These are phyloP conservation scores for Collichthys lucidus DNA, from an alignment of 2,113 vertebrate genomes.

Conservation along the genomic window DNA sequence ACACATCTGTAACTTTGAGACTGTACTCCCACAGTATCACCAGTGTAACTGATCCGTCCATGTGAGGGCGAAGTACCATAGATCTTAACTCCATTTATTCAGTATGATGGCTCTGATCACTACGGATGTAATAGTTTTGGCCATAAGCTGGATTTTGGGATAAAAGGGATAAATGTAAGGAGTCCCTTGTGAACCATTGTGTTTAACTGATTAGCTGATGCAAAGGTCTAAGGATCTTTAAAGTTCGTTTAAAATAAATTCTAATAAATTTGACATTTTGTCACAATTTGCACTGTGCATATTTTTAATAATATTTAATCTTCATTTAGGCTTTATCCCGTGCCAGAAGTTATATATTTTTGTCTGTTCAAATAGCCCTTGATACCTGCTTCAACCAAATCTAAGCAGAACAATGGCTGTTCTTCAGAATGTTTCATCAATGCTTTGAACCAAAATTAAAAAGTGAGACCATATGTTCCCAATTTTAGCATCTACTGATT, in stretches of 20 bases:
- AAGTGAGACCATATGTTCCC: constrained; percentile 1
- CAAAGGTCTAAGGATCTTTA: background rate
- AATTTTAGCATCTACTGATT: constrained; percentile 5
- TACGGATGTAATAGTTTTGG: no score
- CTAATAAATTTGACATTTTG: background rate
- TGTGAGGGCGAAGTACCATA: no score
- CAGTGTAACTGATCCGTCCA: no score
- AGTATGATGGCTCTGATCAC: no score
- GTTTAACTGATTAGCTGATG: background rate
- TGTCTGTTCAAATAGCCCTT: background rate
- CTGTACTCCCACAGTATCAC: background rate
- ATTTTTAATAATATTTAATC: background rate
- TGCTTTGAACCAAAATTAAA: constrained; percentile 18
- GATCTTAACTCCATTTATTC: no score
- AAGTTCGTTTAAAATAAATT: background rate
- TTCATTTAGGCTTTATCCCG: background rate
- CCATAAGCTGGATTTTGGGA: no score
- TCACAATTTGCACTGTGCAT: background rate
- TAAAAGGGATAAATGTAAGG: no score
- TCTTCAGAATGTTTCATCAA: background rate
- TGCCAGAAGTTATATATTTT: background rate
- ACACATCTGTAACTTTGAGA: background rate
- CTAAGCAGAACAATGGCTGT: background rate
- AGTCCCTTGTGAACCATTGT: no score
- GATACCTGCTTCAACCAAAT: background rate